These are phyloP conservation scores for Rhinella marina DNA, from an alignment of 2,797 vertebrate genomes.

Conservation along the genomic window DNA sequence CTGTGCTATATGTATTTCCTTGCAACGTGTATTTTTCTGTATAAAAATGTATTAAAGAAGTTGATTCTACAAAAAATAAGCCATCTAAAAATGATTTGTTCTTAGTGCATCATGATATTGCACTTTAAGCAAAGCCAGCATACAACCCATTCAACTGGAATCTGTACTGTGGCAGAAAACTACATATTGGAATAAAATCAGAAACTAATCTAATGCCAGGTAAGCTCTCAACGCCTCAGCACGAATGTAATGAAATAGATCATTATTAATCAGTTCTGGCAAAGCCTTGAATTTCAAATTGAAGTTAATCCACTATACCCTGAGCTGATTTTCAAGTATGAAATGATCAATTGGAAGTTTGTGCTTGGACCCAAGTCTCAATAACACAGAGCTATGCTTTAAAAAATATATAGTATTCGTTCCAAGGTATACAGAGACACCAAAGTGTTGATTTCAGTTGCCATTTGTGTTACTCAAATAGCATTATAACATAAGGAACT, in stretches of 20 bases:
- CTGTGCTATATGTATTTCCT: not conserved
- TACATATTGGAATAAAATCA: slow-evolving; percentile 37
- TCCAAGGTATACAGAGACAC: not conserved
- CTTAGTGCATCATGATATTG: slow-evolving; percentile 31
- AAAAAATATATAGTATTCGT: not conserved
- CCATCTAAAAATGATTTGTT: slow-evolving; percentile 15
- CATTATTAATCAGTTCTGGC: slow-evolving; percentile 48
- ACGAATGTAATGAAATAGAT: slow-evolving; percentile 37
- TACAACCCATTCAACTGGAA: slow-evolving; percentile 30
- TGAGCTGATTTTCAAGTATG: slow-evolving; percentile 20
- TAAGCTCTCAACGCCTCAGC: slow-evolving; percentile 25
- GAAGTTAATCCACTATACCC: slow-evolving; percentile 29
- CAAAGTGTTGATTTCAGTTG: not conserved
- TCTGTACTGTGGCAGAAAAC: slow-evolving; percentile 25
- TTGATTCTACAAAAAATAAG: not conserved
- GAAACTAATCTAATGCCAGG: slow-evolving; percentile 15
- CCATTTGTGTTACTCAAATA: not conserved
- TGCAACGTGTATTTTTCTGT: not conserved
- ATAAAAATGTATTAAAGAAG: not conserved
- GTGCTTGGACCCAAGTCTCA: not conserved
- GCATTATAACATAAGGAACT: not conserved
- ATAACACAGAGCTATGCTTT: not conserved
- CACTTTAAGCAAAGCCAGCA: slow-evolving; percentile 38
- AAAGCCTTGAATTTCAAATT: slow-evolving; percentile 30
- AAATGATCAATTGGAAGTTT: slow-evolving; percentile 50